Evolutionary conservation across 2,888 invertebrate species (phyloP).

Genomic region (Unio pictorum): DNA sequence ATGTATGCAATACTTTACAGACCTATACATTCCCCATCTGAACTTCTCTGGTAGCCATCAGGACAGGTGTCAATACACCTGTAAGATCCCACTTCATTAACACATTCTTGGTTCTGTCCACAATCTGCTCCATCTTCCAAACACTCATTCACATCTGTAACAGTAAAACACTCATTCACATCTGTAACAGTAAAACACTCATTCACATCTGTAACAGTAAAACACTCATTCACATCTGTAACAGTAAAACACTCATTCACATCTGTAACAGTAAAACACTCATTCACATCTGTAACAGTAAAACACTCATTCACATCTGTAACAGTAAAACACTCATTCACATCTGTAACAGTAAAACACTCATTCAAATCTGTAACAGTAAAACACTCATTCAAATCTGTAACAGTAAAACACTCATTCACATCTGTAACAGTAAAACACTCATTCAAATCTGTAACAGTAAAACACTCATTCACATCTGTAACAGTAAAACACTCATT

Average conservation of each 20-base stretch:
- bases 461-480: conserved; percentile 68
- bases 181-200: conserved; percentile 66
- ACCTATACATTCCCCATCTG: conserved; percentile 71
- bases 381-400: not conserved
- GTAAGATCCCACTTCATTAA: conserved; percentile 69
- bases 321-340: not conserved
- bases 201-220: conserved; percentile 56
- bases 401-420: conserved; percentile 60
- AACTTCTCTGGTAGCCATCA: conserved; percentile 61
- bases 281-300: too few relatives aligned
- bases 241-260: conserved; percentile 67
- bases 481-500: conserved; percentile 12
- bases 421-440: conserved; percentile 36
- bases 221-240: conserved; percentile 71
- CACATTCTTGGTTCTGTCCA: conserved; percentile 63
- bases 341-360: conserved; percentile 38
- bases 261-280: conserved; percentile 51
- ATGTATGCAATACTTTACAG: conserved; percentile 10
- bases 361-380: conserved; percentile 68
- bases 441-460: conserved; percentile 68
- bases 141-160: conserved; percentile 71
- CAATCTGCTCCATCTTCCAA: conserved; percentile 52
- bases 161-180: conserved; percentile 62
- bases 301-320: conserved; percentile 71
- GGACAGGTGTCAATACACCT: conserved; percentile 69